Evolutionary conservation across 1,140 invertebrate species (phyloP), one percentile per base, ranked within the genome.

Genomic region (Apis florea): DNA sequence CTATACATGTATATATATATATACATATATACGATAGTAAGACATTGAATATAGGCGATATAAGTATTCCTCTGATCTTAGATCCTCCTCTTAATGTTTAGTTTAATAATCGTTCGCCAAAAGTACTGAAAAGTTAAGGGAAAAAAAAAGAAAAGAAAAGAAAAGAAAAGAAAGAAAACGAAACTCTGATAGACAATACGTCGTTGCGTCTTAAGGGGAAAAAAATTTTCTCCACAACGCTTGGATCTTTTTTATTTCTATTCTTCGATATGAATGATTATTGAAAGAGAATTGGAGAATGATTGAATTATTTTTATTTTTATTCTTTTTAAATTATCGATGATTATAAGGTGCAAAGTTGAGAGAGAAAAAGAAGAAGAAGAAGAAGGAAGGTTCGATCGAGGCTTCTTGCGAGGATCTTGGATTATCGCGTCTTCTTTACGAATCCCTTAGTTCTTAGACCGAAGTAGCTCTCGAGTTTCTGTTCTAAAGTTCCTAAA

Each of bases 401-500:
- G n/a, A 47, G 54, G 64, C 58, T 73, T 71, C 67, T 26, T 40
- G 31, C 6, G 68, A 47, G 74, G 59, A 59, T 79, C 31, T 63
- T 74, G 56, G 26, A 72, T 40, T 40, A 81, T 76, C 63, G 40
- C 59, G 49, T 56, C 59, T n/a, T 54, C 66, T 79, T 31, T 64
- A 58, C 17, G 40, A 17, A 53, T 64, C 49, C 59, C 59, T 40
- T 87, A 83, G 49, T 61, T 77, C 64, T 54, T 54, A 15, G 53
- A 54, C 76, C 79, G 56, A 68, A 66, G 64, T 82, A 79, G 69
- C 85, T 76, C 77, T 83, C 82, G 72, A 73, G 83, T 87, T 87
- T 88, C 80, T 83, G 83, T 88, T 88, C 83, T 81, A 19, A 88
- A 88, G 87, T 88, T 88, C 87, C 87, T 88, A 88, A 79, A 79